These are phyloP conservation scores for Limonius californicus DNA, from an alignment of 1,140 invertebrate genomes.

Conservation along the genomic window DNA sequence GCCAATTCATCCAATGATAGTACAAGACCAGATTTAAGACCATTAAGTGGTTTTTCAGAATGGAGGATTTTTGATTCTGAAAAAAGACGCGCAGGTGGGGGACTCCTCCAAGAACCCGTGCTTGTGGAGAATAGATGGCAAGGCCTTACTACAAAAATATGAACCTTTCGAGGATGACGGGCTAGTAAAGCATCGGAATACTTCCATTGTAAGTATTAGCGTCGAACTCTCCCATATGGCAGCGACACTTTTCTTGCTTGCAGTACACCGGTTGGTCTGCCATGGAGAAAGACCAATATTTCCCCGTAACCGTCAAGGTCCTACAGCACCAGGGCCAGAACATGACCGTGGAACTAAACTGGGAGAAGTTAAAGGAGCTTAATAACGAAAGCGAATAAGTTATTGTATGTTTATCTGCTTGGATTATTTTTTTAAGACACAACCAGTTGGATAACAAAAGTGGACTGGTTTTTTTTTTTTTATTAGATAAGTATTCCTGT, in stretches of 20 bases:
- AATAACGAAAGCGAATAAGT: conserved; percentile 38
- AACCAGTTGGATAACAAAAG: too few species aligned
- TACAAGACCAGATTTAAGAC: neutral
- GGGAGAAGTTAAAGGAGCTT: conserved; percentile 38
- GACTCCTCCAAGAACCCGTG: conserved; percentile 40
- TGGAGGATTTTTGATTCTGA: conserved; percentile 43
- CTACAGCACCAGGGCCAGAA: conserved; percentile 33
- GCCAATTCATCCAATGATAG: neutral
- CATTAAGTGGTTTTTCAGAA: conserved; percentile 31
- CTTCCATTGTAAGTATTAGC: conserved; percentile 65
- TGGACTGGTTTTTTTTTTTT: too few species aligned
- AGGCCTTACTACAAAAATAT: conserved; percentile 73
- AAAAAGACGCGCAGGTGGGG: conserved; percentile 42
- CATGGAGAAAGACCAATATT: conserved; percentile 40
- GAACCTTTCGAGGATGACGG: conserved; percentile 67
- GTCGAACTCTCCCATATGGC: conserved; percentile 10
- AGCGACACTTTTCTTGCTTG: conserved; percentile 21
- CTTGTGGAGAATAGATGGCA: conserved; percentile 77
- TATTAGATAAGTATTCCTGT: too few species aligned
- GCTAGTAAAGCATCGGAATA: conserved; percentile 69
- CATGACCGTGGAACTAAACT: conserved; percentile 37
- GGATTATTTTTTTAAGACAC: too few species aligned
- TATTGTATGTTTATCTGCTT: neutral
- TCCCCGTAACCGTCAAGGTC: conserved; percentile 37
- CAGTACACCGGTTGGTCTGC: conserved; percentile 47